phyloP scores from a whole-genome alignment of 1,140 invertebrate species.

The Aphis gossypii region DNA sequence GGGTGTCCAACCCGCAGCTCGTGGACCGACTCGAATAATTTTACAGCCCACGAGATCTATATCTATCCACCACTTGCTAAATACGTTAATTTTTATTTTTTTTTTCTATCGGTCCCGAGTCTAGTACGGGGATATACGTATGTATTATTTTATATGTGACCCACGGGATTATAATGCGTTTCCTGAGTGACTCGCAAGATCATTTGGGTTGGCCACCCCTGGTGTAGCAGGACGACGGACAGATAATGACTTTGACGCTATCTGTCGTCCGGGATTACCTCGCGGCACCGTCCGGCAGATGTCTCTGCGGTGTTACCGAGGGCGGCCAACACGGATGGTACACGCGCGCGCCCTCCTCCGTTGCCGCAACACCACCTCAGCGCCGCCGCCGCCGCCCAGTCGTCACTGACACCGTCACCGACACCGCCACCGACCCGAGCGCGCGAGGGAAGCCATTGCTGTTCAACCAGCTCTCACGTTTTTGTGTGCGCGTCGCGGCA shows the following conservation, averaged over 20 bases:
- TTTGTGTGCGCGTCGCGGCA: background rate
- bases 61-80: too few relatives aligned
- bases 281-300: background rate
- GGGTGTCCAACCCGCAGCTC: too few relatives aligned
- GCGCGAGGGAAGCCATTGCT: slow-evolving; percentile 38
- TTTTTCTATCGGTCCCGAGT: too few relatives aligned
- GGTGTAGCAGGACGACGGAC: background rate
- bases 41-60: too few relatives aligned
- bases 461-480: slow-evolving; percentile 48
- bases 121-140: too few relatives aligned
- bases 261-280: background rate
- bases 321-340: background rate
- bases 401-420: background rate
- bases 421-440: background rate
- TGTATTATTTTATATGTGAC: too few relatives aligned
- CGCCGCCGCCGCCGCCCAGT: background rate
- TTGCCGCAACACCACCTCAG: too few relatives aligned
- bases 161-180: too few relatives aligned
- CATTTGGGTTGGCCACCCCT: too few relatives aligned
- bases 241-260: background rate
- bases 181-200: too few relatives aligned
- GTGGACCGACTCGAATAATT: too few relatives aligned
- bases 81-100: too few relatives aligned
- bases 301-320: slow-evolving; percentile 12
- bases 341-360: slow-evolving; percentile 1